Conservation (phyloP, 2,888 invertebrate genomes). For the Spilosoma lubricipeda region DNA sequence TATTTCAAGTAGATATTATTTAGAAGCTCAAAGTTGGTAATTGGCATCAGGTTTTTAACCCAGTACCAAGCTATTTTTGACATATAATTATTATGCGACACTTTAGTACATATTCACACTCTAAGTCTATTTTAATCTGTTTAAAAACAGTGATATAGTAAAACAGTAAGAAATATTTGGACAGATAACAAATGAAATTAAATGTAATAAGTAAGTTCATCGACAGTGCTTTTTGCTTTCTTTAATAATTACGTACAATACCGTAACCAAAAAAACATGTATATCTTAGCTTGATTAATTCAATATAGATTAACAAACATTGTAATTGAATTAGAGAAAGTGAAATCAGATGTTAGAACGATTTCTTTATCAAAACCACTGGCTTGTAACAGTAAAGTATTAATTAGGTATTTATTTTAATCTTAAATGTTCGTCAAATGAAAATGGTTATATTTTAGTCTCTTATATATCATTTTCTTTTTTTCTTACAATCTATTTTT, state of each 20-base stretch:
- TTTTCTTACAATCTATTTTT: background rate
- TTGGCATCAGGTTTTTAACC: background rate
- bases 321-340: constrained; percentile 15
- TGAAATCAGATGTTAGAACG: background rate
- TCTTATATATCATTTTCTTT: background rate
- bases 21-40: background rate
- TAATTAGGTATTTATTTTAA: background rate
- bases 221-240: too few species aligned
- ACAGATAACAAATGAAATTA: background rate
- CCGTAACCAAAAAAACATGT: background rate
- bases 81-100: background rate
- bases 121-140: background rate
- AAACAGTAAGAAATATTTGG: background rate
- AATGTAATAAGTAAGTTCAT: background rate
- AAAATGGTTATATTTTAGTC: background rate
- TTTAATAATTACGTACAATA: background rate
- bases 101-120: too few species aligned
- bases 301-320: background rate
- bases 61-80: too few species aligned
- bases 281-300: constrained; percentile 1
- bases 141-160: background rate
- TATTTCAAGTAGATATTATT: background rate
- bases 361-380: constrained; percentile 7
- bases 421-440: background rate
- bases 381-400: background rate